These are phyloP conservation scores for Megaceryle alcyon DNA, from an alignment of 2,797 vertebrate genomes.

Conservation along the genomic window DNA sequence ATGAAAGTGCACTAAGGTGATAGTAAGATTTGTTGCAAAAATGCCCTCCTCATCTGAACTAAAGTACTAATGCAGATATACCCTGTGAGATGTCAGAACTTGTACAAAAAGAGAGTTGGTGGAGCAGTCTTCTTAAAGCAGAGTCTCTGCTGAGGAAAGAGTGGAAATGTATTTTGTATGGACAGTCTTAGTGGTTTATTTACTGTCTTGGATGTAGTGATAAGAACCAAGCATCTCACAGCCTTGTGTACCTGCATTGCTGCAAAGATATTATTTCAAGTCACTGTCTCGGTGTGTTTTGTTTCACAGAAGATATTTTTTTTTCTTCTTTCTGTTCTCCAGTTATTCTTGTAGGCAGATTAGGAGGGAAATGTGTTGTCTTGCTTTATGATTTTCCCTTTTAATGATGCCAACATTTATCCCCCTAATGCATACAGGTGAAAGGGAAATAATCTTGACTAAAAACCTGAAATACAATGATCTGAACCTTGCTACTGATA, in stretches of 20 bases:
- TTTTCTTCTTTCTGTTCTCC: neutral
- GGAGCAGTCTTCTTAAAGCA: rapidly evolving
- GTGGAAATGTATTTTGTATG: neutral
- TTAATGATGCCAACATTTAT: neutral
- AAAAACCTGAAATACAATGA: neutral
- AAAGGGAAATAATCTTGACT: neutral
- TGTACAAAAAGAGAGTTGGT: neutral
- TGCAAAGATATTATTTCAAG: neutral
- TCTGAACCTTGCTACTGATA: neutral
- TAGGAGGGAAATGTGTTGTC: neutral
- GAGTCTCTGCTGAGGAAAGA: neutral
- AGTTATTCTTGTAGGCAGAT: neutral
- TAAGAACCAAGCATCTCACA: neutral
- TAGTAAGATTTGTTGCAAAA: neutral
- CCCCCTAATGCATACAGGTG: neutral
- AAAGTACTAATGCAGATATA: neutral
- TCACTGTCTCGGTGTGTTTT: neutral
- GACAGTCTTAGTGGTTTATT: neutral
- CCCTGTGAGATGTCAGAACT: neutral
- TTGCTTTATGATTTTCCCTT: neutral
- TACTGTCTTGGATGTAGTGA: neutral
- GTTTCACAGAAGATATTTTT: neutral
- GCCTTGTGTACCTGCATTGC: neutral
- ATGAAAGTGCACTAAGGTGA: neutral
- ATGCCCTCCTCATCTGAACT: neutral